Evolutionary conservation across 2,888 invertebrate genomes (phyloP).

Genomic region (Cabera pusaria): DNA sequence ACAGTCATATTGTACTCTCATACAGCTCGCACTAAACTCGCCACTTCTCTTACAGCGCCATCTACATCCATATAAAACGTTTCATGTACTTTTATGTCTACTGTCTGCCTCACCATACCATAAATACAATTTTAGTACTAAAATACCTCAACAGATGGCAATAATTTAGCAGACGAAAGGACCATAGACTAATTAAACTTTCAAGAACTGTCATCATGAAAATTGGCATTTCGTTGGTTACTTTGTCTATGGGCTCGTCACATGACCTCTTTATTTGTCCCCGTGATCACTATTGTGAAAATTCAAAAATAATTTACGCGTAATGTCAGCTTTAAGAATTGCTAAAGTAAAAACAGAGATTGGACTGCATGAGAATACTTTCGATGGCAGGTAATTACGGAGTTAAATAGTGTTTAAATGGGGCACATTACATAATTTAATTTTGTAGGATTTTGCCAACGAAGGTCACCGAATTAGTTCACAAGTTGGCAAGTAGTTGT

Average conservation of each 20-base stretch:
- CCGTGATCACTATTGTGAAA: constrained; percentile 87
- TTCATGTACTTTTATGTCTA: no score
- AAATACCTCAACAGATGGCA: no score
- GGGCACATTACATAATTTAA: constrained; percentile 65
- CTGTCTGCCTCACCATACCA: no score
- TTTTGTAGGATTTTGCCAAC: constrained; percentile 41
- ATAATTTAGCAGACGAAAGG: no score
- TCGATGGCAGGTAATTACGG: constrained; percentile 83
- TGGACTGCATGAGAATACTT: constrained; percentile 82
- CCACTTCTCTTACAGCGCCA: no score
- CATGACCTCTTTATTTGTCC: constrained; percentile 89
- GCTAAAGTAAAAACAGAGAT: constrained; percentile 80
- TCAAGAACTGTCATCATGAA: constrained; percentile 20
- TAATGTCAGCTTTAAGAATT: constrained; percentile 48
- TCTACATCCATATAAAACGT: no score
- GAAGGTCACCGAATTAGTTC: constrained; percentile 69
- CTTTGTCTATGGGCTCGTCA: constrained; percentile 76
- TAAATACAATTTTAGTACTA: no score
- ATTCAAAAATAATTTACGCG: constrained; percentile 85
- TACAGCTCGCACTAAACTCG: no score
- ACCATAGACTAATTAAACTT: no score
- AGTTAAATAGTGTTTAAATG: constrained; percentile 28
- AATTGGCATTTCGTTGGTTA: constrained; percentile 3
- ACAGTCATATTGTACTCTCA: no score
- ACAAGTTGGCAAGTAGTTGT: constrained; percentile 64